Evolutionary conservation across 92 coral and sea anemone species (phyloP).

Genomic region (Isaurus tuberculatus): DNA sequence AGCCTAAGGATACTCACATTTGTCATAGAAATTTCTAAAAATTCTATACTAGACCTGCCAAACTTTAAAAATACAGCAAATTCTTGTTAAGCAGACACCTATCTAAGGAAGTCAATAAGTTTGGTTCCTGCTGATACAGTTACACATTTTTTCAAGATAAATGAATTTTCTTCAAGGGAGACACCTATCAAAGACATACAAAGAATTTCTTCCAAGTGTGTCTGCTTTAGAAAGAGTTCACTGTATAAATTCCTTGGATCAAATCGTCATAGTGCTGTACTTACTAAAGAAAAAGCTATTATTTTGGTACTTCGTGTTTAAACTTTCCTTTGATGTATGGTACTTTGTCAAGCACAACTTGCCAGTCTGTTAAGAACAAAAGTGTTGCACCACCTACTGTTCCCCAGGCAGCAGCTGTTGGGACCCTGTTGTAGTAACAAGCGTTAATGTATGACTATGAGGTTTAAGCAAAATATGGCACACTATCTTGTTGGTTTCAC

Average conservation of each 20-base stretch:
- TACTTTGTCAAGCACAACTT: conserved; percentile 80
- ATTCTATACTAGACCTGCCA: no score
- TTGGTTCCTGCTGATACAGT: no score
- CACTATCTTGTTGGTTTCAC: no score
- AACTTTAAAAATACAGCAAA: no score
- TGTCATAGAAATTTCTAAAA: no score
- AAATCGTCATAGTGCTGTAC: background rate
- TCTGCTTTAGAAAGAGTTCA: background rate
- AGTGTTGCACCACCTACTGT: conserved; percentile 65
- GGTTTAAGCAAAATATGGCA: background rate
- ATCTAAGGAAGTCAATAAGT: no score
- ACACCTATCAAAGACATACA: no score
- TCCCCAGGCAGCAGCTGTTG: conserved; percentile 93
- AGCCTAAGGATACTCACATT: no score
- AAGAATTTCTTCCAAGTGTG: no score
- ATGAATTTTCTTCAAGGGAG: no score
- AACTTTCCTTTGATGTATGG: conserved; percentile 89
- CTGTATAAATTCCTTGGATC: background rate
- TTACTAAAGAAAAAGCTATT: conserved; percentile 33
- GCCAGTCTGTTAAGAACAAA: conserved; percentile 93
- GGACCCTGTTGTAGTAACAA: conserved; percentile 63
- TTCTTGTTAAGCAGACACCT: no score
- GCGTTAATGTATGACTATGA: background rate
- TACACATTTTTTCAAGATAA: no score
- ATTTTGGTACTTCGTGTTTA: conserved; percentile 92